Evolutionary conservation across 2,888 invertebrate species (phyloP), one percentile per base, ranked within the genome.

Genomic region (Rhyacophila evoluta): DNA sequence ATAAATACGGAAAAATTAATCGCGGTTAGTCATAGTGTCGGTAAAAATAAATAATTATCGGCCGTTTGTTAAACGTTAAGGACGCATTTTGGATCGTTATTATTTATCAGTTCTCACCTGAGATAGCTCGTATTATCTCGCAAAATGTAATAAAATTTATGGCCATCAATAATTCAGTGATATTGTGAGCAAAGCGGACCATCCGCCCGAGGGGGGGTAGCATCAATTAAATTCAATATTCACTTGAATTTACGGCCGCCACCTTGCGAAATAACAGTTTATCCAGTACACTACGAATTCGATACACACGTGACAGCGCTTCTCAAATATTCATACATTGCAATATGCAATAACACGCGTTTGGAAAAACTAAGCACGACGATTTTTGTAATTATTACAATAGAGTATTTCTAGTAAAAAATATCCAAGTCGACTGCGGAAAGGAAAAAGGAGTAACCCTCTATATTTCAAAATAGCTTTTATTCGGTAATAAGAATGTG

Each of bases 211-310:
- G 41, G 55, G 55, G 55, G 10, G 25, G 55, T 55, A 19, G 55
- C 55, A 55, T 55, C 55, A 55, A 55, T 55, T 55, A 55, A 55
- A 55, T 55, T 55, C 55, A 55, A 55, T 55, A 55, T 55, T 55
- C 55, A 55, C 15, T 55, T 19, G 55, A 19, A 55, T 55, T 55
- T 55, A 55, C 55, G 55, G 19, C 55, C 55, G 55, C 55, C 55
- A 55, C 55, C 55, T 55, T 55, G 55, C 55, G 55, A 55, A 55
- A 55, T 55, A 55, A 25, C 55, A 15, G 25, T 55, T 55, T 19
- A 55, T 55, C 19, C 55, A 55, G 25, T 19, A 19, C 55, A 10
- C 15, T 19, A 12, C 55, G 25, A 55, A 55, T 55, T 55, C 55
- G 19, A 55, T 19, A 39, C 38, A 41, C 55, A 55, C 55, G 19